phyloP scores from a whole-genome alignment of 2,888 invertebrate genomes.

The Timandra comae region DNA sequence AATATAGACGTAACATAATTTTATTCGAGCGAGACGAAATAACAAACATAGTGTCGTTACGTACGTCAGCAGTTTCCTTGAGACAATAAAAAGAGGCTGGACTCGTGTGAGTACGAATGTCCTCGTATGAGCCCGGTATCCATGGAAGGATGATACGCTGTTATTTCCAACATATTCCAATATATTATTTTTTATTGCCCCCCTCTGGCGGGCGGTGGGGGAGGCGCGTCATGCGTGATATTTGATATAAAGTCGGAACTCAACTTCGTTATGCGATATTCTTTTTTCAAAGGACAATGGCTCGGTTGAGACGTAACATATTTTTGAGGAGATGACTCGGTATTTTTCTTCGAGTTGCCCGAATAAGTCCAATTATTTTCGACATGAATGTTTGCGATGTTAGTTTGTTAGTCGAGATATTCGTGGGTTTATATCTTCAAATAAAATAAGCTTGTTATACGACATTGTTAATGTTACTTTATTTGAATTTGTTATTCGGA shows the following conservation, averaged over 20 bases:
- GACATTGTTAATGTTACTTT: conserved; percentile 19
- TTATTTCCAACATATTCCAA: conserved; percentile 78
- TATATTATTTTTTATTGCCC: conserved; percentile 78
- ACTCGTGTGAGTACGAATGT: conserved; percentile 66
- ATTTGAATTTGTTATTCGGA: conserved; percentile 6
- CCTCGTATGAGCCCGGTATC: conserved; percentile 52
- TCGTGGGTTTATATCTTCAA: conserved; percentile 25
- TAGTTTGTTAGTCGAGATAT: conserved; percentile 53
- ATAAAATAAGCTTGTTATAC: conserved; percentile 22
- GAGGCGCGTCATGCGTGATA: conserved; percentile 73
- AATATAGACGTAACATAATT: conserved; percentile 46
- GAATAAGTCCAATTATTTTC: conserved; percentile 66
- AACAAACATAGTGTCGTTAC: conserved; percentile 53
- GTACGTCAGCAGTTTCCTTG: conserved; percentile 59
- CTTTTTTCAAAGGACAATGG: conserved; percentile 76
- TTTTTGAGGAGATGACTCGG: conserved; percentile 60
- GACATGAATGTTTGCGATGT: conserved; percentile 57
- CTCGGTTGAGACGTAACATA: conserved; percentile 60
- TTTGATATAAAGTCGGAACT: conserved; percentile 77
- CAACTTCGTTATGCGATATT: conserved; percentile 76
- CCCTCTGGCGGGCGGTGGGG: conserved; percentile 45
- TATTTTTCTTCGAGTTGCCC: conserved; percentile 61
- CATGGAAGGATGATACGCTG: conserved; percentile 72
- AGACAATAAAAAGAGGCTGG: conserved; percentile 69
- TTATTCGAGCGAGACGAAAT: conserved; percentile 51